These are phyloP conservation scores for Mellivora capensis DNA, from an alignment of 2,113 vertebrate species.

Conservation along the genomic window DNA sequence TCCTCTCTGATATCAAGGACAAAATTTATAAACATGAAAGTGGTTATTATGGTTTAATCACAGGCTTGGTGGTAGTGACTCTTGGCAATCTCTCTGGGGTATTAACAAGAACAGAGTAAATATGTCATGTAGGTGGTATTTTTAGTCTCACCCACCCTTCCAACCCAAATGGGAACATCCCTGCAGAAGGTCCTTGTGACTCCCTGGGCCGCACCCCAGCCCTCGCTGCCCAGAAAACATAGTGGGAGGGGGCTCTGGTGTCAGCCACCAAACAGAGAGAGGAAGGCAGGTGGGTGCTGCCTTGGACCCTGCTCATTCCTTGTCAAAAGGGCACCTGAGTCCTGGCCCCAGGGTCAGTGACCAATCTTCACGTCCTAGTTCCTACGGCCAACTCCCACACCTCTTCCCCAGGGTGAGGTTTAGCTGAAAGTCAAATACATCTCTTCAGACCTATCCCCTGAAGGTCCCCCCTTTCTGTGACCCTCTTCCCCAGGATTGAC, in stretches of 20 bases:
- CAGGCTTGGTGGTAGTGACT: slow-evolving; percentile 65
- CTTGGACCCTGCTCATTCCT: background rate
- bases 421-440: background rate
- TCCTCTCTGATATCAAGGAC: slow-evolving; percentile 63
- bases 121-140: slow-evolving; percentile 58
- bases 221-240: background rate
- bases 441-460: background rate
- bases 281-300: background rate
- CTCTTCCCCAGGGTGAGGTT: background rate
- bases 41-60: slow-evolving; percentile 73
- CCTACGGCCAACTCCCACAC: background rate
- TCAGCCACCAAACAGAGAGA: background rate
- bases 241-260: too few relatives aligned
- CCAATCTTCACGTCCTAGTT: background rate
- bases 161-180: slow-evolving; percentile 52
- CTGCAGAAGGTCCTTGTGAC: slow-evolving; percentile 47
- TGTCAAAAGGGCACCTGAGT: background rate
- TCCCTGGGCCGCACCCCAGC: background rate
- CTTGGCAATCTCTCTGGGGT: slow-evolving; percentile 52
- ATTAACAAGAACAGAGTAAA: slow-evolving; percentile 60
- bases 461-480: background rate
- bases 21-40: slow-evolving; percentile 67
- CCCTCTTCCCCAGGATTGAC: background rate
- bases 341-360: background rate
- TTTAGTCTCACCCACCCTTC: slow-evolving; percentile 61